A percentile compares a stretch with the other conserved stretches of the same genome.
Conservation (phyloP, 37 sponge, comb jelly and placozoan species). For the Theonella swinhoei region DNA sequence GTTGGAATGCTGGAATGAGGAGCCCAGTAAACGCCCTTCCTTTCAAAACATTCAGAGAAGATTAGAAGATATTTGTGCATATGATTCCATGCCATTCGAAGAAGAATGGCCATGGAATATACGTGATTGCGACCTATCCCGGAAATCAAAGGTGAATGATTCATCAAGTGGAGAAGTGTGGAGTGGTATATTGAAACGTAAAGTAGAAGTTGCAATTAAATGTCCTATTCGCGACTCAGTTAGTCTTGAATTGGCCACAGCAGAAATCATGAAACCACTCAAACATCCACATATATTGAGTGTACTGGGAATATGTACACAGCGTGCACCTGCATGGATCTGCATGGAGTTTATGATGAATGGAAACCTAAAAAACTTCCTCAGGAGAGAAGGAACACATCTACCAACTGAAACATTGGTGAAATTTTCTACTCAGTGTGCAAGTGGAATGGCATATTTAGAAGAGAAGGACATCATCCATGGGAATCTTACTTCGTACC, state of each 20-base stretch:
- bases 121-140: not conserved
- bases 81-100: not conserved
- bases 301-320: slow-evolving; percentile 55
- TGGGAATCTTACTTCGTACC: not conserved
- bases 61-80: not conserved
- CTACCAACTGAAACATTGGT: not conserved
- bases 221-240: not conserved
- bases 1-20: slow-evolving; percentile 5
- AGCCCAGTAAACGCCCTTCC: not conserved
- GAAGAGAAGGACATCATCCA: not conserved
- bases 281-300: slow-evolving; percentile 45
- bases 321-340: slow-evolving; percentile 34
- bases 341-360: not conserved
- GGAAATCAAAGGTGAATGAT: not conserved
- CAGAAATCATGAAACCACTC: slow-evolving; percentile 61
- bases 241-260: not conserved
- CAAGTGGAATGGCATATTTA: not conserved
- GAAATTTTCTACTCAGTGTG: not conserved
- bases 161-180: not conserved
- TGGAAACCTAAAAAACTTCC: not conserved
- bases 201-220: not conserved
- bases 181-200: not conserved
- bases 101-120: not conserved
- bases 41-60: not conserved
- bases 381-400: not conserved